Evolutionary conservation across 1,140 invertebrate genomes (phyloP).

Genomic region (Sinonovacula constricta): DNA sequence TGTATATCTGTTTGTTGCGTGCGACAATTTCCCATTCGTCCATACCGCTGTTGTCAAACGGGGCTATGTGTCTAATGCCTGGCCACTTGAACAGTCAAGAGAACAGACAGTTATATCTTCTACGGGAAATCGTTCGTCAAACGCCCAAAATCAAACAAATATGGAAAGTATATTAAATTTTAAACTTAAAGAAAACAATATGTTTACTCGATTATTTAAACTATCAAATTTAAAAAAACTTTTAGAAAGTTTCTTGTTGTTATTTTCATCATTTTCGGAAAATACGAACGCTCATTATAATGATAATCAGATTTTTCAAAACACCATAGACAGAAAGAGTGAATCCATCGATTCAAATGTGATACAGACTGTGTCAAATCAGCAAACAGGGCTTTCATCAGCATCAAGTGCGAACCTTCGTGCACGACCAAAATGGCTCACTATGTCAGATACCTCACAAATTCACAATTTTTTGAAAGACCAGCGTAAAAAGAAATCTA

Average conservation of each 20-base stretch:
- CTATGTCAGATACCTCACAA: neutral
- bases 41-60: neutral
- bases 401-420: neutral
- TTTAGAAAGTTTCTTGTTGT: neutral
- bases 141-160: neutral
- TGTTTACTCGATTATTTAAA: neutral
- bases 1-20: slow-evolving; percentile 2
- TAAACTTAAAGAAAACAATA: neutral
- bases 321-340: too few species aligned
- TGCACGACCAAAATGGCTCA: neutral
- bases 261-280: neutral
- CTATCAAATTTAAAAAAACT: neutral
- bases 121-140: neutral
- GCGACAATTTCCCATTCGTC: slow-evolving; percentile 18
- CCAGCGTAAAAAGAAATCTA: neutral
- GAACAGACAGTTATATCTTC: neutral
- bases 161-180: neutral
- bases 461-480: neutral
- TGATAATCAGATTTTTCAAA: neutral
- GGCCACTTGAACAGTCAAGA: neutral
- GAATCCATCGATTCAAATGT: neutral
- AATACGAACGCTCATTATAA: neutral
- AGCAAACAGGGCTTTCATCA: neutral
- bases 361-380: neutral
- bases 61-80: neutral